Conservation (phyloP, 2,113 vertebrate species). For the western clawed frog (Xenopus tropicalis) region DNA sequence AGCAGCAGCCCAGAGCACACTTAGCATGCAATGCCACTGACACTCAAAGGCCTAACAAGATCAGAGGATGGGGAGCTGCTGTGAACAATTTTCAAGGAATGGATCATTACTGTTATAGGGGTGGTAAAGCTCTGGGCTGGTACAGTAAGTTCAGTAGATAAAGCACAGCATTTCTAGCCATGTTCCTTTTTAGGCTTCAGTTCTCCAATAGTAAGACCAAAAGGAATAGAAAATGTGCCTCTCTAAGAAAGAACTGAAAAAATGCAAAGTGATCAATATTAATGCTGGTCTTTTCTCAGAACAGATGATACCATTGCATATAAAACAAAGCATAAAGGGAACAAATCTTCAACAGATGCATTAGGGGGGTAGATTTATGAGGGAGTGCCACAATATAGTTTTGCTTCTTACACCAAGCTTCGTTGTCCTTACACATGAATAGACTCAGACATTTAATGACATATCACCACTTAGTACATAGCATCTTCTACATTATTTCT, state of each 20-base stretch:
- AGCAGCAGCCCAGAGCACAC: too few relatives aligned
- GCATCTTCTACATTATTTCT: constrained; percentile 14
- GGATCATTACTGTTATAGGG: too few relatives aligned
- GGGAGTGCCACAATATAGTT: not conserved
- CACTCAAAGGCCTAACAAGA: too few relatives aligned
- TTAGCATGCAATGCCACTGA: too few relatives aligned
- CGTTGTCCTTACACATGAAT: constrained; percentile 11
- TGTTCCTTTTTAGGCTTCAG: too few relatives aligned
- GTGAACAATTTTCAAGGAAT: too few relatives aligned
- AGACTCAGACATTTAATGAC: constrained; percentile 13
- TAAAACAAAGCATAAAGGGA: constrained; percentile 6
- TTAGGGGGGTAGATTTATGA: constrained; percentile 31
- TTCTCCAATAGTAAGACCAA: not conserved
- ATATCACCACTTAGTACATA: constrained; percentile 21
- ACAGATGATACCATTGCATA: not conserved
- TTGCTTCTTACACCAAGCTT: constrained; percentile 5
- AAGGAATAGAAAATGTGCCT: not conserved
- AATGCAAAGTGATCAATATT: not conserved
- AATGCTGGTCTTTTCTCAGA: not conserved
- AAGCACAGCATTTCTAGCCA: too few relatives aligned
- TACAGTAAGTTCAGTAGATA: too few relatives aligned
- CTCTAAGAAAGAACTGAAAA: not conserved
- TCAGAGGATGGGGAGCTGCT: too few relatives aligned
- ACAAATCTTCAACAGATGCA: constrained; percentile 25
- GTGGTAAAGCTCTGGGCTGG: too few relatives aligned